phyloP scores from a whole-genome alignment of 2,888 invertebrate species.

The Diadromus collaris region DNA sequence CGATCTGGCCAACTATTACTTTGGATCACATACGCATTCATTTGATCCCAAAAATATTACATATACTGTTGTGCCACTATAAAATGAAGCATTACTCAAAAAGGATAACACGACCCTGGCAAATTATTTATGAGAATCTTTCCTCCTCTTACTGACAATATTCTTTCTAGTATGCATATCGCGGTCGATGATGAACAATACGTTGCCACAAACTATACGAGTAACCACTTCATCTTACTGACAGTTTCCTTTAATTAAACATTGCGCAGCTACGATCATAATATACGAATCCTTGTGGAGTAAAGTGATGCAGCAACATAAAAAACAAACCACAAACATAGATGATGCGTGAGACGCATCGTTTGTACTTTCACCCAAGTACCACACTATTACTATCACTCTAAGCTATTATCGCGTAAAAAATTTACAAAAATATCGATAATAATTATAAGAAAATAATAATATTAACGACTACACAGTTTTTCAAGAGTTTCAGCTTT shows the following conservation, averaged over 20 bases:
- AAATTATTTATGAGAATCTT: constrained; percentile 21
- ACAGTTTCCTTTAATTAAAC: not conserved
- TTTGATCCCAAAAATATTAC: not conserved
- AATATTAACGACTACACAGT: constrained; percentile 3
- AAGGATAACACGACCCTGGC: constrained; percentile 23
- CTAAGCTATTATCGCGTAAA: constrained; percentile 37
- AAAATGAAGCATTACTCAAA: constrained; percentile 22
- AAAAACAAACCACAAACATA: constrained; percentile 11
- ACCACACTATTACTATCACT: constrained; percentile 38
- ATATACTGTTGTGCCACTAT: constrained; percentile 18
- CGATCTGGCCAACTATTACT: constrained; percentile 15
- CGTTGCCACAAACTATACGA: not conserved
- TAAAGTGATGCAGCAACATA: constrained; percentile 4
- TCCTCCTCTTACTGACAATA: not conserved
- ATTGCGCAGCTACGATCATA: constrained; percentile 8
- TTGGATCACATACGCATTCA: constrained; percentile 16
- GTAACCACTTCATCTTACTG: constrained; percentile 1
- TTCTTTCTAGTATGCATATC: constrained; percentile 3
- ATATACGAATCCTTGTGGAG: not conserved
- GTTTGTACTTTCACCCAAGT: constrained; percentile 49
- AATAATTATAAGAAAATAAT: constrained; percentile 10
- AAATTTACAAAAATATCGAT: constrained; percentile 3
- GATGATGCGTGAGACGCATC: constrained; percentile 46
- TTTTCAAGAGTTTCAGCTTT: constrained; percentile 43
- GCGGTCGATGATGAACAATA: not conserved